Evolutionary conservation across 92 coral and sea anemone genomes (phyloP), one percentile per base, ranked within the genome.

Genomic region (Porites divaricata): DNA sequence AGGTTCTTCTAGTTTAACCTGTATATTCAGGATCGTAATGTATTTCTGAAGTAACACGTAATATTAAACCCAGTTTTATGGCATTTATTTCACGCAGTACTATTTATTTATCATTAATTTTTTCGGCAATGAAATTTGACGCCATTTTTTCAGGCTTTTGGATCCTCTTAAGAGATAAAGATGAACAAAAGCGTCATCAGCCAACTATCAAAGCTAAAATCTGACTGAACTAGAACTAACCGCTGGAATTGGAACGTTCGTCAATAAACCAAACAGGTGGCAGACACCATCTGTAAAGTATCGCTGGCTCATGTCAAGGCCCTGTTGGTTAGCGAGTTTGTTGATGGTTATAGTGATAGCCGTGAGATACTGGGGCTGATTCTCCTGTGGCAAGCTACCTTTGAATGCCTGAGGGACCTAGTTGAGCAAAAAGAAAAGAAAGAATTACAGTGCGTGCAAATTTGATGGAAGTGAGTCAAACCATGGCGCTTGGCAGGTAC

Each of bases 401-500:
- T 9, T 70, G 76, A 94, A 74, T 45, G 70, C 86, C 53, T 90
- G 83, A 14, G 98, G 98, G 35, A 92, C 78, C 98, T 94, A 73
- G 74, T 2, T 8, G 0, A 54, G 59, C 1, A 64, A 24, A 26
- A 80, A 11, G 35, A 67, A 49, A 49, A 49, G 25, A 45, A 63
- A 14, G 48, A 19, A 2, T 41, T 1, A 17, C 23, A 48, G 5
- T 21, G 41, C 41, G 41, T 35, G 20, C 21, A 12, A 2, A 57
- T 71, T 0, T 45, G 21, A 1, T 26, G 76, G n/a, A 14, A 65
- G 11, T 19, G 52, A 35, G 41, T 0, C 45, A 35, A 4, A 35
- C 45, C 45, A 35, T 35, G 45, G 45, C 45, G 45, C 45, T 35
- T 35, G 45, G 45, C 45, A 35, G 3, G 45, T 35, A 35, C 45